Percentiles rank a stretch among this genome's conserved stretches.
phyloP scores from a whole-genome alignment of 2,797 vertebrate species.

The Pseudochirops cupreus region DNA sequence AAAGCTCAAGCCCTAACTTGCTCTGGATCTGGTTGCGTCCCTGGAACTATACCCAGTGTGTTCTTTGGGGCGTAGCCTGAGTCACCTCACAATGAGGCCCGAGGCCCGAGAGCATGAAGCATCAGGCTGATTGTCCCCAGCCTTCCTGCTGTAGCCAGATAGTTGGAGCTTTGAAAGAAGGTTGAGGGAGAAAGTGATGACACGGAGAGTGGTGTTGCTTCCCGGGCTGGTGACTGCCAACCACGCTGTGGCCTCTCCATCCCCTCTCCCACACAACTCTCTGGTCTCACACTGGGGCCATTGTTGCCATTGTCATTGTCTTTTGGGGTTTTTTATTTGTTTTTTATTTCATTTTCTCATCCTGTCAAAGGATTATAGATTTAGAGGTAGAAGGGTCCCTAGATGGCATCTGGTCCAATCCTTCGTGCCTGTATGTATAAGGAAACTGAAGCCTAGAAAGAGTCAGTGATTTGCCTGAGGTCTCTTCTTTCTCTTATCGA shows the following conservation, averaged over 20 bases:
- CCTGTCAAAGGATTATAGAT: no score
- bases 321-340: no score
- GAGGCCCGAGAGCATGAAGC: neutral
- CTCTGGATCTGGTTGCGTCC: neutral
- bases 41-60: neutral
- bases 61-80: neutral
- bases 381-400: neutral
- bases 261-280: neutral
- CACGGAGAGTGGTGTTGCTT: neutral
- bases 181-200: neutral
- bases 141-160: neutral
- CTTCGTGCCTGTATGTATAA: neutral
- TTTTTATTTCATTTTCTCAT: no score
- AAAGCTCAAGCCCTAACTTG: neutral
- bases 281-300: neutral
- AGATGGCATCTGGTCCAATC: neutral
- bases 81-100: neutral
- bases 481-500: neutral
- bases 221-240: neutral
- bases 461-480: neutral
- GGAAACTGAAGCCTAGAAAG: neutral
- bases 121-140: neutral
- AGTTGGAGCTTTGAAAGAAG: neutral
- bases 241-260: neutral
- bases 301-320: neutral